A percentile compares a stretch with the other conserved stretches of the same genome.
Conservation (phyloP, 1,140 invertebrate species). For the Lethrus apterus region DNA sequence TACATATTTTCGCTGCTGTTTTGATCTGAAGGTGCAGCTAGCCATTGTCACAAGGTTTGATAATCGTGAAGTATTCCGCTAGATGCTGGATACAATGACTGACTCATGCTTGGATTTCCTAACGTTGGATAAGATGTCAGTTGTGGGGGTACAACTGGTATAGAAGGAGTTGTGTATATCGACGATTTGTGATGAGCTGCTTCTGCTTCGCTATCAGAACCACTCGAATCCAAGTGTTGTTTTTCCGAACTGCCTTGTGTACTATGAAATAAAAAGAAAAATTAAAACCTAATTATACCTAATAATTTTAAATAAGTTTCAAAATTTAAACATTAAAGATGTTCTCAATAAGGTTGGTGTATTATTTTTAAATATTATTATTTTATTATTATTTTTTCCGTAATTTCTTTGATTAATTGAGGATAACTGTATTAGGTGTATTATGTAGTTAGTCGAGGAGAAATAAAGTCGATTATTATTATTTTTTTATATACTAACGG, state of each 20-base stretch:
- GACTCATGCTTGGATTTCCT: slow-evolving; percentile 28
- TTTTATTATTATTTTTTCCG: no score
- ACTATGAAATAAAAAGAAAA: slow-evolving; percentile 30
- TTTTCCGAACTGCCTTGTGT: slow-evolving; percentile 34
- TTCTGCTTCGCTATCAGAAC: slow-evolving; percentile 39
- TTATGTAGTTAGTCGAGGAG: neutral
- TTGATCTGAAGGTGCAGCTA: slow-evolving; percentile 20
- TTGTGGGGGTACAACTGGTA: slow-evolving; percentile 25
- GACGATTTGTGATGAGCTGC: slow-evolving; percentile 26
- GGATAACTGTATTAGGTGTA: no score
- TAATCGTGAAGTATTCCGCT: slow-evolving; percentile 38
- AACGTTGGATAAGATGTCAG: slow-evolving; percentile 32
- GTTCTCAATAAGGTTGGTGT: no score
- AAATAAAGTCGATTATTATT: neutral
- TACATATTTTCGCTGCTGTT: slow-evolving; percentile 13
- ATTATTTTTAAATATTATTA: no score
- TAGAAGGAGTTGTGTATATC: slow-evolving; percentile 21
- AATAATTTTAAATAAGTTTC: neutral
- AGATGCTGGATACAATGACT: slow-evolving; percentile 36
- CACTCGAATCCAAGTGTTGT: slow-evolving; percentile 38
- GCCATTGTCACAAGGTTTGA: slow-evolving; percentile 42
- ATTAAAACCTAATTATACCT: neutral
- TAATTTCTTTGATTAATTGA: no score
- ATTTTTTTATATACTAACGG: no score
- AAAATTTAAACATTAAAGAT: no score